These are phyloP conservation scores for Palythoa grandiflora DNA, from an alignment of 92 coral and sea anemone genomes.

Conservation along the genomic window DNA sequence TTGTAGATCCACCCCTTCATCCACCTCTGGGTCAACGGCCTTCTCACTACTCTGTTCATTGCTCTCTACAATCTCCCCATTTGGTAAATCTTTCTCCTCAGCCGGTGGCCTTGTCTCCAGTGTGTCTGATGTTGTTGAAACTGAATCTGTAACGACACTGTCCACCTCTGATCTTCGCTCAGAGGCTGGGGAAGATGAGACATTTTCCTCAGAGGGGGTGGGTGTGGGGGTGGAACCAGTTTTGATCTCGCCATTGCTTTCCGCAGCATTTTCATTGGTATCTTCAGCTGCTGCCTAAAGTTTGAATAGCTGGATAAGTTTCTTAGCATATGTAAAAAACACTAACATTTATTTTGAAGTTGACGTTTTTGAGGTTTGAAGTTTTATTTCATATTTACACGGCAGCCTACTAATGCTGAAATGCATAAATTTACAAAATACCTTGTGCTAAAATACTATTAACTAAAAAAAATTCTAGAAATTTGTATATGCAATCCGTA, in stretches of 20 bases:
- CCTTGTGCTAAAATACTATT: too few species aligned
- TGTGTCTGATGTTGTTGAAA: conserved; percentile 37
- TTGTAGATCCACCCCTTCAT: conserved; percentile 96
- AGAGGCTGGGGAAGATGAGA: conserved; percentile 43
- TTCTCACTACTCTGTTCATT: conserved; percentile 32
- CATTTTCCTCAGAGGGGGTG: conserved; percentile 62
- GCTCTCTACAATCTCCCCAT: conserved; percentile 20
- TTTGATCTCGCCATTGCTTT: conserved; percentile 44
- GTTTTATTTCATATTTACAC: too few species aligned
- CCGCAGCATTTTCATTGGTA: conserved; percentile 50
- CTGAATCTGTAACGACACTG: conserved; percentile 6
- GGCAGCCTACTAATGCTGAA: too few species aligned
- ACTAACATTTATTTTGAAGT: too few species aligned
- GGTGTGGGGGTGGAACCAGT: conserved; percentile 60
- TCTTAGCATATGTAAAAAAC: too few species aligned
- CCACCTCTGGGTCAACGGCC: conserved; percentile 76
- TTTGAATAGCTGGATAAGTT: background rate
- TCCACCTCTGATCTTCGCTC: conserved; percentile 36
- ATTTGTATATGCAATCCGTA: too few species aligned
- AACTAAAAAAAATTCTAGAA: too few species aligned
- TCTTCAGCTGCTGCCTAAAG: conserved; percentile 83
- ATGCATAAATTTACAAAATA: too few species aligned
- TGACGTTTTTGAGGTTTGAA: too few species aligned
- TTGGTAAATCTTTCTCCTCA: conserved; percentile 48
- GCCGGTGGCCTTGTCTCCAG: conserved; percentile 20